A percentile compares a stretch with the other conserved stretches of the same genome.
Evolutionary conservation across 2,888 invertebrate genomes (phyloP).

Genomic region (Drosophila anceps): DNA sequence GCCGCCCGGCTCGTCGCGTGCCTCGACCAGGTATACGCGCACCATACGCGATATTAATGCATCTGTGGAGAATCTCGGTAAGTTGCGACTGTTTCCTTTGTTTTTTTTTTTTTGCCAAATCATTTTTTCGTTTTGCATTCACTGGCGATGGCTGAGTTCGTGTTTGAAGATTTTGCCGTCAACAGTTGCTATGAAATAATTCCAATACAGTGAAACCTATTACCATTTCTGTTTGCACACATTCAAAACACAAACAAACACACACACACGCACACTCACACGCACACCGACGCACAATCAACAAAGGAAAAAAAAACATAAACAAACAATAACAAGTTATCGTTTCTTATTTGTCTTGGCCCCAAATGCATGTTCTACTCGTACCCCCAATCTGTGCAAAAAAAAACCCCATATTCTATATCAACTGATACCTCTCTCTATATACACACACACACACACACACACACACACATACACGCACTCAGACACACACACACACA

Average conservation of each 20-base stretch:
- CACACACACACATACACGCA: not conserved
- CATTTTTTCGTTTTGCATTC: slow-evolving; percentile 33
- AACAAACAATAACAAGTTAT: slow-evolving; percentile 42
- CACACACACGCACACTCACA: slow-evolving; percentile 7
- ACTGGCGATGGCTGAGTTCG: slow-evolving; percentile 35
- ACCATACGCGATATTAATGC: slow-evolving; percentile 90
- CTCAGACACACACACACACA: not conserved
- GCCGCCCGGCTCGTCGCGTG: slow-evolving; percentile 75
- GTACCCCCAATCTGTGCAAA: slow-evolving; percentile 37
- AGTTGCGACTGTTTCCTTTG: slow-evolving; percentile 48
- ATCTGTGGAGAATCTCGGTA: slow-evolving; percentile 91
- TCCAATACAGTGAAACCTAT: slow-evolving; percentile 57
- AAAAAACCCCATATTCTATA: slow-evolving; percentile 30
- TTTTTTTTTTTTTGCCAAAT: not conserved
- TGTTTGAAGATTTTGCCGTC: slow-evolving; percentile 46
- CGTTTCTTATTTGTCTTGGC: slow-evolving; percentile 52
- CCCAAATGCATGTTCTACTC: slow-evolving; percentile 42
- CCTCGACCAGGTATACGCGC: slow-evolving; percentile 86
- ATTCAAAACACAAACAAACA: slow-evolving; percentile 26
- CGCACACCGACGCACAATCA: slow-evolving; percentile 9
- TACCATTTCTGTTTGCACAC: slow-evolving; percentile 75
- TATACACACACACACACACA: not conserved
- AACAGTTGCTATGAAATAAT: slow-evolving; percentile 45
- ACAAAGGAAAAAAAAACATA: slow-evolving; percentile 21
- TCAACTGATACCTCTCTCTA: slow-evolving; percentile 11